These are phyloP conservation scores for Plusia festucae DNA, from an alignment of 2,888 invertebrate species.

Conservation along the genomic window DNA sequence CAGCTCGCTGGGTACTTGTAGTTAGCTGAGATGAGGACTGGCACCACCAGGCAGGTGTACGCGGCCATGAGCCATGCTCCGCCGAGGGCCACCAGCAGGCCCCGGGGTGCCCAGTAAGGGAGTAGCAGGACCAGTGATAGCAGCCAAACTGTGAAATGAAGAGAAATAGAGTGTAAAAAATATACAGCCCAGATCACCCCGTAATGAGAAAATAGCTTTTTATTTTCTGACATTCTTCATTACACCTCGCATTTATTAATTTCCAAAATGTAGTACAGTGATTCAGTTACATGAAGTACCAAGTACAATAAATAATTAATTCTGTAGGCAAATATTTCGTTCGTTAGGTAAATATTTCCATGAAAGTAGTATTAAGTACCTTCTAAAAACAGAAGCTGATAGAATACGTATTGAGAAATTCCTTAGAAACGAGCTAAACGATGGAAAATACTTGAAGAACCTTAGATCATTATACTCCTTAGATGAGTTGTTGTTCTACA, in stretches of 20 bases:
- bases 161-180: background rate
- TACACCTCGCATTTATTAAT: too few species aligned
- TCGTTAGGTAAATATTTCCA: too few species aligned
- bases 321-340: too few species aligned
- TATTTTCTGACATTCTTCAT: too few species aligned
- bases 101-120: conserved; percentile 90
- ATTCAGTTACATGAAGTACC: too few species aligned
- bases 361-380: too few species aligned
- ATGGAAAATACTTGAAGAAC: background rate
- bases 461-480: background rate
- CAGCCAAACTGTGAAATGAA: conserved; percentile 88
- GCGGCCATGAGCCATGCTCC: conserved; percentile 90
- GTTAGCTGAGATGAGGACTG: conserved; percentile 92
- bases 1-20: conserved; percentile 91
- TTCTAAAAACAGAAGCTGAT: too few species aligned
- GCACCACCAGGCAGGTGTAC: conserved; percentile 91
- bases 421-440: background rate
- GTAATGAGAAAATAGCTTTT: too few species aligned
- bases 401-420: background rate
- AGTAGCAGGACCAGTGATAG: conserved; percentile 91
- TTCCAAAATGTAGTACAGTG: too few species aligned
- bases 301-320: too few species aligned
- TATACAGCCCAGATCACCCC: background rate
- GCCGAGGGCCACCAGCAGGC: conserved; percentile 90
- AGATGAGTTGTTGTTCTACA: background rate